A percentile compares a stretch with the other conserved stretches of the same genome.
Evolutionary conservation across 2,797 vertebrate genomes (phyloP).

Genomic region (Parambassis ranga): DNA sequence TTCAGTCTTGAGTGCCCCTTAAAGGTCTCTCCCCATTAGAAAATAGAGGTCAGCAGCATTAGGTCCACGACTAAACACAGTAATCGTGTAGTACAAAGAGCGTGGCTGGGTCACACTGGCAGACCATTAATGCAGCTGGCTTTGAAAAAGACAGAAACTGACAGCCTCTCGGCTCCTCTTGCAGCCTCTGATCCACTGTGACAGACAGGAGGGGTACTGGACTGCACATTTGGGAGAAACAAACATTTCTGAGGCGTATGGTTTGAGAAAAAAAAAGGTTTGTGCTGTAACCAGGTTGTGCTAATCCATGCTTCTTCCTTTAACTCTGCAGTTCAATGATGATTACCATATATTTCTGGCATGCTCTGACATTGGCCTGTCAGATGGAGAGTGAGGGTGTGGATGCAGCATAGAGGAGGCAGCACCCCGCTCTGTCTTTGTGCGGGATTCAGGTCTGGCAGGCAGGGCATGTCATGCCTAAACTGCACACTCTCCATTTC

Average conservation of each 20-base stretch:
- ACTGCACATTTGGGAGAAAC: slow-evolving; percentile 38
- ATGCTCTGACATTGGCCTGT: slow-evolving; percentile 30
- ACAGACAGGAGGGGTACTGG: slow-evolving; percentile 27
- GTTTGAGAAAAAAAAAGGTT: not conserved
- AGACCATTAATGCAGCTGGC: slow-evolving; percentile 57
- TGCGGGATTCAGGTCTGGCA: slow-evolving; percentile 27
- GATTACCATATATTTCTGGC: slow-evolving; percentile 44
- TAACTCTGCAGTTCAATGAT: slow-evolving; percentile 22
- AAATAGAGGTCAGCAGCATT: slow-evolving; percentile 74
- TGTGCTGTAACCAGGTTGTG: slow-evolving; percentile 9
- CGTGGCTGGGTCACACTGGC: slow-evolving; percentile 49
- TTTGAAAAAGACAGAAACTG: slow-evolving; percentile 61
- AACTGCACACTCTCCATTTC: slow-evolving; percentile 18
- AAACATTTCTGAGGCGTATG: slow-evolving; percentile 5
- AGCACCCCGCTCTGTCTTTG: slow-evolving; percentile 22
- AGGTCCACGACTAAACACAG: slow-evolving; percentile 65
- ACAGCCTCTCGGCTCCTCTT: slow-evolving; percentile 50
- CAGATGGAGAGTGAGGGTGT: slow-evolving; percentile 21
- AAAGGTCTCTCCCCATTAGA: slow-evolving; percentile 71
- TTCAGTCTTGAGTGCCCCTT: slow-evolving; percentile 67
- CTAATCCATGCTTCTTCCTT: slow-evolving; percentile 35
- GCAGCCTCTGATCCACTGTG: slow-evolving; percentile 44
- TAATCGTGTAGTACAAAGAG: slow-evolving; percentile 67
- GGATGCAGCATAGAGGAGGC: slow-evolving; percentile 15
- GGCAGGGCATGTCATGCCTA: slow-evolving; percentile 24